These are phyloP conservation scores for Chymomyza caudatula DNA, from an alignment of 2,888 invertebrate species.

Conservation along the genomic window DNA sequence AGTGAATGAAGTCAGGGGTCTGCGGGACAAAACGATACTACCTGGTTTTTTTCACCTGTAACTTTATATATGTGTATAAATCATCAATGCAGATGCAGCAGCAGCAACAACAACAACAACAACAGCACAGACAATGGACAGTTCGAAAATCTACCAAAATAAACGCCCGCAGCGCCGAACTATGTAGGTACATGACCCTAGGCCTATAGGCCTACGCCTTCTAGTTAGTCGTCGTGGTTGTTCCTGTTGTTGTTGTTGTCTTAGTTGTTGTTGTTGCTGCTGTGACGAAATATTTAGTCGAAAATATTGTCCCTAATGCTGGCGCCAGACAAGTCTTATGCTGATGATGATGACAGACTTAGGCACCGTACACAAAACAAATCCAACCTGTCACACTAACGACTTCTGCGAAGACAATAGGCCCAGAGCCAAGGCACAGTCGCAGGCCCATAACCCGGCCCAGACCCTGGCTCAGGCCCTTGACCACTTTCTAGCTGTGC, in stretches of 20 bases:
- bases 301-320: conserved; percentile 76
- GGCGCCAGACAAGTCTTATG: conserved; percentile 77
- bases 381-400: conserved; percentile 77
- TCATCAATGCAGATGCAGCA: conserved; percentile 55
- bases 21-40: conserved; percentile 32
- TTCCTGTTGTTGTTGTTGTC: conserved; percentile 44
- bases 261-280: conserved; percentile 26
- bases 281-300: conserved; percentile 76
- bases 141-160: conserved; percentile 53
- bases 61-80: conserved; percentile 49
- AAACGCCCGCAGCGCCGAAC: conserved; percentile 68
- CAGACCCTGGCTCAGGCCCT: conserved; percentile 2
- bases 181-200: conserved; percentile 8
- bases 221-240: conserved; percentile 6
- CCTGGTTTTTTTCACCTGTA: conserved; percentile 60
- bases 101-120: conserved; percentile 17
- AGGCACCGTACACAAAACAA: conserved; percentile 72
- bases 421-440: background rate
- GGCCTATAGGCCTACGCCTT: conserved; percentile 49
- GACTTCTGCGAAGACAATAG: conserved; percentile 76
- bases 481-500: conserved; percentile 1
- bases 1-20: conserved; percentile 34
- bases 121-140: conserved; percentile 7
- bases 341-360: conserved; percentile 74
- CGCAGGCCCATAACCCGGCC: background rate